Base-by-base conservation (phyloP, 2,113 vertebrate genomes). In the Acanthisitta chloris region DNA sequence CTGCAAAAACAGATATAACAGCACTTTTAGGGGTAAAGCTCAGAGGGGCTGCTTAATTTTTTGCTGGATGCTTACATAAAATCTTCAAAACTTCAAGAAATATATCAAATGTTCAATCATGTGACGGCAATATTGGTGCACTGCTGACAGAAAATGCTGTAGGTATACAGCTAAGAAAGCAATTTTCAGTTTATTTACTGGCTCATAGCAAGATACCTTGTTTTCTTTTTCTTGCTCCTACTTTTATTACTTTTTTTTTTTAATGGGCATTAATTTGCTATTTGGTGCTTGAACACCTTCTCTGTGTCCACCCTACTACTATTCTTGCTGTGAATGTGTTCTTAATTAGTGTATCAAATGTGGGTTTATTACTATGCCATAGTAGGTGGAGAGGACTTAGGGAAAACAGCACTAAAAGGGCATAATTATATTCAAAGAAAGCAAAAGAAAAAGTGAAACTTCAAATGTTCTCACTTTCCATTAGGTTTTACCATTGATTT, bases 371-470 rank as follows among this genome's bases (percentile, higher is more conserved):
- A 54, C 80, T 92, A 52, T 85, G 67, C 83, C 18, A 40, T 36
- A 38, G 62, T 81, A 67, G 55, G 33, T 15, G 25, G 29, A 92
- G 54, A 81, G 43, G 43, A 90, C 28, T 70, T 81, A 78, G 76
- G 59, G 62, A 58, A 94, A 94, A 46, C 23, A 62, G 61, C 70
- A 54, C 40, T 80, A 48, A 94, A 89, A 94, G 48, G 33, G 34
- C 28, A 79, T 36, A 58, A 90, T 79, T 78, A 69, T 85, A 66
- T 91, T 49, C 74, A 49, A 81, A 88, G 24, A 17, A 81, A 86
- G 67, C 58, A 72, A 92, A 94, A 86, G 73, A 49, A 88, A 84
- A 95, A 91, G 51, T 19, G 52, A 52, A 95, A 64, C 72, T 92
- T 94, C 52, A 91, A 45, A 71, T 54, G 58, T 84, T 85, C 66